Base-by-base conservation (phyloP, 2,113 vertebrate genomes). In the Drymodes brunneopygia region DNA sequence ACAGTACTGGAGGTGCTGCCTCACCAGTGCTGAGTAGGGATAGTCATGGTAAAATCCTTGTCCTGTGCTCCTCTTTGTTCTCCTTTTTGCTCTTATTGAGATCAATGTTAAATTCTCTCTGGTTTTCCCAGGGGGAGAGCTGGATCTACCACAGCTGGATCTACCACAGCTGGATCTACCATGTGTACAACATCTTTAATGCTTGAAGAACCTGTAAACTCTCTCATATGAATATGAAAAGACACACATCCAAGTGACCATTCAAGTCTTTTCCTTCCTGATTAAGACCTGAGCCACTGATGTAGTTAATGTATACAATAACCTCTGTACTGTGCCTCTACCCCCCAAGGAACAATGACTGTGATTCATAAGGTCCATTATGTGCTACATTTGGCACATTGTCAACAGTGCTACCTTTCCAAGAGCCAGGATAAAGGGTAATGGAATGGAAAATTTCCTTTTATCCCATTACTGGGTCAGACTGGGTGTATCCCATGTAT, bases 341-440 rank as follows among this genome's bases (percentile, higher is more conserved):
- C 36, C 58, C 58, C 58, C 81, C 66, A 65, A 86, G 86, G 94
- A 86, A 73, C 64, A 86, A 94, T 81, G 94, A 25, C 89, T 78
- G 35, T 89, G 93, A 92, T 94, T 88, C 92, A 94, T 93, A 89
- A 85, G 61, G 62, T n/a, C 79, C 88, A 94, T 93, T 97, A 91
- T 54, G 70, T 45, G 84, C 78, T 78, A 35, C 57, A 24, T 88
- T 87, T 94, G 94, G 90, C 88, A 89, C 45, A 12, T 79, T 79
- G 85, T 86, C 91, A 96, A 79, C 67, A 65, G 35, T 9, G 14
- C 8, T 92, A 51, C 65, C 57, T 86, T 91, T 90, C 60, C 85
- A 83, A 92, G 72, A 88, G 67, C 50, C 70, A 79, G 72, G 70
- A 96, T 90, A 80, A 92, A 92, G 47, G 38, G 57, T 84, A 96